These are phyloP conservation scores for Calidris pygmaea DNA, from an alignment of 2,113 vertebrate genomes.

Conservation along the genomic window DNA sequence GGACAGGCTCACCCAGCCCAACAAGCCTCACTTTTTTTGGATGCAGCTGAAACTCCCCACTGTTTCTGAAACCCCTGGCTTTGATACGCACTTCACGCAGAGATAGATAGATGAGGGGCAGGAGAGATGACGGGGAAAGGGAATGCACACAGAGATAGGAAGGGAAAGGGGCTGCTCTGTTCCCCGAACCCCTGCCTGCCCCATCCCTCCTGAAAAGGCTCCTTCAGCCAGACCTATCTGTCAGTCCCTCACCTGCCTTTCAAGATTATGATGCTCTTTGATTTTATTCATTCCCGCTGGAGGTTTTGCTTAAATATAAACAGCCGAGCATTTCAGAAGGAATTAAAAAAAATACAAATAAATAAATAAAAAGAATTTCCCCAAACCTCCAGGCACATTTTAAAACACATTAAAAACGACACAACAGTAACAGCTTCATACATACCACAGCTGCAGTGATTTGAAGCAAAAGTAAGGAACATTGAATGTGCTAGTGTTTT, in stretches of 20 bases:
- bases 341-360: slow-evolving; percentile 53
- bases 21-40: not conserved
- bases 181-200: not conserved
- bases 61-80: not conserved
- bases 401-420: slow-evolving; percentile 22
- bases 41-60: not conserved
- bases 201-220: slow-evolving; percentile 39
- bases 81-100: not conserved
- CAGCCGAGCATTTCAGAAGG: slow-evolving; percentile 51
- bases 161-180: slow-evolving; percentile 33
- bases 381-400: slow-evolving; percentile 46
- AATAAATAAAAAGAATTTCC: slow-evolving; percentile 41
- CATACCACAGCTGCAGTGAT: slow-evolving; percentile 53
- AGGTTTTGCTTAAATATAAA: slow-evolving; percentile 61
- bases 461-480: not conserved
- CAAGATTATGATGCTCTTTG: slow-evolving; percentile 46
- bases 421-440: slow-evolving; percentile 39
- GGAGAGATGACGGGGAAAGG: not conserved
- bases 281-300: slow-evolving; percentile 61
- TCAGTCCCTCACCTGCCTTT: slow-evolving; percentile 16
- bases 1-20: not conserved
- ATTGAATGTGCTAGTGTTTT: slow-evolving; percentile 53
- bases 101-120: not conserved
- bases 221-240: slow-evolving; percentile 54
- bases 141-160: not conserved